Conservation (phyloP, 2,113 vertebrate genomes). For the Monopterus albus region DNA sequence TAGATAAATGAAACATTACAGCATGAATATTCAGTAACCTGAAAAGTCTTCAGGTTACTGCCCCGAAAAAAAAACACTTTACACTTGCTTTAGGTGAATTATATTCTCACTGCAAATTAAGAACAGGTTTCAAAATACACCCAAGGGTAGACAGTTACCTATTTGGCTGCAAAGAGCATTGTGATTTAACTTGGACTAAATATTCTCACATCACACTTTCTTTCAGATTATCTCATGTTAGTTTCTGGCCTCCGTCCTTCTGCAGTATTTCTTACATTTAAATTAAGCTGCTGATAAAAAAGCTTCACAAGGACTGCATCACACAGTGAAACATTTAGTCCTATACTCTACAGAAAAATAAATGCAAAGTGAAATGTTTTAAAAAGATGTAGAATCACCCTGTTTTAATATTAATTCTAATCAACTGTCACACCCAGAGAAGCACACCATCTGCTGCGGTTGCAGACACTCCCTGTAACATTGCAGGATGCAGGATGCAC, state of each 20-base stretch:
- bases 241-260: neutral
- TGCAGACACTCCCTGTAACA: neutral
- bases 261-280: neutral
- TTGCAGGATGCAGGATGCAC: neutral
- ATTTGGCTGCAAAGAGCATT: slow-evolving; percentile 7
- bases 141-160: neutral
- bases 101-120: neutral
- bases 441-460: too few species aligned
- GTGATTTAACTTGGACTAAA: neutral
- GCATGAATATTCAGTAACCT: too few species aligned
- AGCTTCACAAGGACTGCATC: neutral
- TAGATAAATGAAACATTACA: slow-evolving; percentile 15
- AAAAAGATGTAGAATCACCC: too few species aligned
- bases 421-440: neutral
- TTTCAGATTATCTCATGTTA: too few species aligned
- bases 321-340: too few species aligned
- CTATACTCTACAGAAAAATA: too few species aligned
- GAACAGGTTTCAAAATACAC: neutral
- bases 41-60: too few species aligned
- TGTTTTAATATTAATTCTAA: neutral
- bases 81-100: neutral
- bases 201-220: too few species aligned
- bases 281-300: neutral
- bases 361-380: too few species aligned
- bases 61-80: too few species aligned